Percentiles rank a stretch among this genome's conserved stretches.
Evolutionary conservation across 2,797 vertebrate species (phyloP).

Genomic region (Ibycter americanus): DNA sequence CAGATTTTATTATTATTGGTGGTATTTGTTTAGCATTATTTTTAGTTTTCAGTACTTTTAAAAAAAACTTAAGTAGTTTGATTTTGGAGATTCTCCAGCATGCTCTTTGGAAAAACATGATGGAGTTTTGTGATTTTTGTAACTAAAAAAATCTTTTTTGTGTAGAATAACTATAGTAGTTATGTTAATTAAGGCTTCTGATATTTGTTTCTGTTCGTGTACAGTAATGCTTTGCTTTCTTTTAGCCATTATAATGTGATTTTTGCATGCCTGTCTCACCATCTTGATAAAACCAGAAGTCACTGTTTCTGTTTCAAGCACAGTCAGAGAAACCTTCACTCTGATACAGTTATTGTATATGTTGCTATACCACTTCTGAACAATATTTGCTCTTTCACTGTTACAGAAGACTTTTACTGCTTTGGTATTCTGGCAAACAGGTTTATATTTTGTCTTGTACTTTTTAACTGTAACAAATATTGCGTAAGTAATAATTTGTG

Average conservation of each 20-base stretch:
- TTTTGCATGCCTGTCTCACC: background rate
- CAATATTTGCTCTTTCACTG: background rate
- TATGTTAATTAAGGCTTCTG: background rate
- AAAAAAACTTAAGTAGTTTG: background rate
- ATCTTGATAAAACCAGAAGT: background rate
- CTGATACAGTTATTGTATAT: background rate
- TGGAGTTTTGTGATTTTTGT: slow-evolving; percentile 76
- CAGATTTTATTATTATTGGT: background rate
- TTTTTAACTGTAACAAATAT: background rate
- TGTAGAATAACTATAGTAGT: background rate
- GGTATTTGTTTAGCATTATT: background rate
- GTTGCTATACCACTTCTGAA: background rate
- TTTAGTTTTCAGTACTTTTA: background rate
- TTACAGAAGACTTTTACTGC: background rate
- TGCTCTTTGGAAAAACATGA: background rate
- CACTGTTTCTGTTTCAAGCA: background rate
- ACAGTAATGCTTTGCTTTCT: background rate
- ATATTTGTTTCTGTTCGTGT: background rate
- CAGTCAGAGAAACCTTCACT: background rate
- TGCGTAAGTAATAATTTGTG: background rate
- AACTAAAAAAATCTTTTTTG: slow-evolving; percentile 69
- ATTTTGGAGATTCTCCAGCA: background rate
- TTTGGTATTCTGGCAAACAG: background rate
- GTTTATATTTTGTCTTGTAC: background rate
- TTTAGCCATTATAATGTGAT: background rate